These are phyloP conservation scores for Sitta carolinensis DNA, from an alignment of 2,797 vertebrate genomes.

Conservation along the genomic window DNA sequence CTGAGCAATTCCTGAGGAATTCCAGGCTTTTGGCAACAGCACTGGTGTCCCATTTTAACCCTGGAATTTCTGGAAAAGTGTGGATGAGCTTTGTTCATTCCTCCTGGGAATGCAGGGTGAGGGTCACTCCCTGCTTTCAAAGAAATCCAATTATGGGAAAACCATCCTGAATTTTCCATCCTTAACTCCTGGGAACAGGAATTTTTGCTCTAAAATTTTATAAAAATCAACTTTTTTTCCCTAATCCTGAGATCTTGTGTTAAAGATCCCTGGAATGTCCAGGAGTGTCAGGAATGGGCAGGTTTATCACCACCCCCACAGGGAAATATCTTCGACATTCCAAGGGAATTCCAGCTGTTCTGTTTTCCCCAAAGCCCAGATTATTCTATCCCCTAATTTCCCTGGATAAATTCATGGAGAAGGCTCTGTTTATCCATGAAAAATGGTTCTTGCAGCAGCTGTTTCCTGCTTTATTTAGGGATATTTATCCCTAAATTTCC, in stretches of 20 bases:
- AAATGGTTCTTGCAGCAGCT: neutral
- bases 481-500: neutral
- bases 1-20: neutral
- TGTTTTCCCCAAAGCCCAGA: neutral
- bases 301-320: neutral
- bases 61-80: neutral
- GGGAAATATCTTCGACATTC: accelerated
- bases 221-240: neutral
- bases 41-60: neutral
- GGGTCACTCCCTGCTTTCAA: neutral
- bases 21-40: neutral
- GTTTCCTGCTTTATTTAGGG: neutral
- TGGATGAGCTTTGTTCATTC: neutral
- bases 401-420: neutral
- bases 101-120: neutral
- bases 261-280: neutral
- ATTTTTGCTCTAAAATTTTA: neutral
- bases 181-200: neutral
- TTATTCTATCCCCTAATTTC: neutral
- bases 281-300: neutral
- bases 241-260: neutral
- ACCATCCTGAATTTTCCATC: neutral
- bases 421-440: neutral
- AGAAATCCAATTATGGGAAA: neutral
- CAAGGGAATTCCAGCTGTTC: neutral